Evolutionary conservation across 2,113 vertebrate species (phyloP).

Genomic region (Hippoglossus stenolepis): DNA sequence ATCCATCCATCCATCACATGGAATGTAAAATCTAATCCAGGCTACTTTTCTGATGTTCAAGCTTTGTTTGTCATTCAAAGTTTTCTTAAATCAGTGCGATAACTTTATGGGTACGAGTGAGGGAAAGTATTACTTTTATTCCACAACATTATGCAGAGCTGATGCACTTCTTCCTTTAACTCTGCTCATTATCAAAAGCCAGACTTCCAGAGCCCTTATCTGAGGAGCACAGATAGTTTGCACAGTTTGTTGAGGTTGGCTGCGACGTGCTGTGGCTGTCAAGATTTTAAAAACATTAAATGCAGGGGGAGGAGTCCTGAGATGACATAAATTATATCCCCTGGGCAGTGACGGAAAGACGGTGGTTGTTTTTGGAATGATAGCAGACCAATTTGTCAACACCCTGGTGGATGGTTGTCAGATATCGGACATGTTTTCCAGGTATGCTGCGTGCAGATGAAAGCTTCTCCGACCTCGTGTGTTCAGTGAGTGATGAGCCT

Average conservation of each 20-base stretch:
- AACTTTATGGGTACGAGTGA: no score
- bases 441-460: constrained; percentile 30
- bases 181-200: constrained; percentile 7
- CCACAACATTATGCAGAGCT: background rate
- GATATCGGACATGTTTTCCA: constrained; percentile 43
- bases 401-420: constrained; percentile 27
- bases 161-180: background rate
- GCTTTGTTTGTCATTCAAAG: no score
- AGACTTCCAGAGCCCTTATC: constrained; percentile 42
- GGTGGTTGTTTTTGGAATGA: constrained; percentile 41
- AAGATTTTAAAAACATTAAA: constrained; percentile 35
- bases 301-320: constrained; percentile 2
- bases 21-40: no score
- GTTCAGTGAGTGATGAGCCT: constrained; percentile 50
- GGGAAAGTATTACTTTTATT: background rate
- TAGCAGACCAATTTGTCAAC: constrained; percentile 56
- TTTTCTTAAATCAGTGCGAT: no score
- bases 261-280: background rate
- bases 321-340: constrained; percentile 33
- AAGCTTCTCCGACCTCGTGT: constrained; percentile 24
- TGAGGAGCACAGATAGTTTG: constrained; percentile 24
- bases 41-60: no score
- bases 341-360: constrained; percentile 8
- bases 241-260: constrained; percentile 61
- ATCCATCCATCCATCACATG: no score